Evolutionary conservation across 2,113 vertebrate species (phyloP).

Genomic region (Ovis canadensis): DNA sequence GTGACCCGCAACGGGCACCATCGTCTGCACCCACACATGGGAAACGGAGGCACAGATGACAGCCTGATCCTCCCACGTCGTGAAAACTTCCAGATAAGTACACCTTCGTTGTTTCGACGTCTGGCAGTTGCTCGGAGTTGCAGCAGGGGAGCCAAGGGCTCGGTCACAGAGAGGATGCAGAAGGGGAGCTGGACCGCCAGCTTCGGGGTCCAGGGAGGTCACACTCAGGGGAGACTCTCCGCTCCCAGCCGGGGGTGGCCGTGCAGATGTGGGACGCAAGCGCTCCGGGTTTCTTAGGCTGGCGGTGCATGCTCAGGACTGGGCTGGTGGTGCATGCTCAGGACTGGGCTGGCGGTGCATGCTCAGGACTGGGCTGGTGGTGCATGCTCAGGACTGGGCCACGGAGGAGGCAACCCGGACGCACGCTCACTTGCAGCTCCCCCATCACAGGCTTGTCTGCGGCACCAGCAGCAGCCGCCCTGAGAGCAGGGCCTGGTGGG

Average conservation of each 20-base stretch:
- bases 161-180: background rate
- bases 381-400: background rate
- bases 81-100: background rate
- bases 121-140: background rate
- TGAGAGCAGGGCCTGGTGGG: background rate
- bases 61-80: background rate
- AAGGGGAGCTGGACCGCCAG: background rate
- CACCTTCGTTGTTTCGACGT: fast-evolving
- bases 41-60: fast-evolving
- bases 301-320: background rate
- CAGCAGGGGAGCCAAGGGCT: background rate
- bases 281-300: background rate
- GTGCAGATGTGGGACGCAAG: fast-evolving
- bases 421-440: background rate
- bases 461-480: fast-evolving
- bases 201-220: fast-evolving
- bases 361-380: background rate
- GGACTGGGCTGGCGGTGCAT: no score
- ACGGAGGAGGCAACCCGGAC: background rate
- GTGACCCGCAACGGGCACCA: no score
- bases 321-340: no score
- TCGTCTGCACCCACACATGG: fast-evolving
- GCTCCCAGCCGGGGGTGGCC: background rate
- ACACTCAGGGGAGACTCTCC: background rate
- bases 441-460: no score